phyloP scores from a whole-genome alignment of 2,113 vertebrate genomes.

The Eonycteris spelaea region DNA sequence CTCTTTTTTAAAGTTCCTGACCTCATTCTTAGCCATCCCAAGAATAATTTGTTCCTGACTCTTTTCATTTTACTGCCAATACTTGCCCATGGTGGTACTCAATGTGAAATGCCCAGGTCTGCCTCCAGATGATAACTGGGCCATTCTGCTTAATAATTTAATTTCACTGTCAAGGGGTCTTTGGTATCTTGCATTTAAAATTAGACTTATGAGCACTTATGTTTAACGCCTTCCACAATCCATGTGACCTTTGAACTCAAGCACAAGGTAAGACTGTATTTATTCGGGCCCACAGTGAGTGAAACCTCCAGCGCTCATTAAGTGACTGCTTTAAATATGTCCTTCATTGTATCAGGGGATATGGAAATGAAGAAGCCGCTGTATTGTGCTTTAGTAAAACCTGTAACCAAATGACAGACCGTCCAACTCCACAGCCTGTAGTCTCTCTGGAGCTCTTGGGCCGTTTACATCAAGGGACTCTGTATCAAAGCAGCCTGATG shows the following conservation, averaged over 20 bases:
- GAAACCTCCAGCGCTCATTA: not conserved
- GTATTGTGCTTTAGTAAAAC: not conserved
- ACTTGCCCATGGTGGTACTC: not conserved
- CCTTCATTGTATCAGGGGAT: not conserved
- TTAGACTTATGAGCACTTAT: not conserved
- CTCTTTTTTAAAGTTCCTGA: not conserved
- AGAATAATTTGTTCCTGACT: not conserved
- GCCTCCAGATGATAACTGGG: not conserved
- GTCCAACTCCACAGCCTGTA: not conserved
- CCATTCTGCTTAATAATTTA: not conserved
- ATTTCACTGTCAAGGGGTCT: not conserved
- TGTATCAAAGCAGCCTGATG: not conserved
- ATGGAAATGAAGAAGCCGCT: not conserved
- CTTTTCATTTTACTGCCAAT: not conserved
- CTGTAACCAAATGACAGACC: not conserved
- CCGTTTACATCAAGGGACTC: not conserved
- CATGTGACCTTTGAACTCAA: not conserved
- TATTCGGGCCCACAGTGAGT: not conserved
- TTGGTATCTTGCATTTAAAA: conserved; percentile 15
- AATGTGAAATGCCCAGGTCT: not conserved
- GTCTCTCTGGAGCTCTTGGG: not conserved
- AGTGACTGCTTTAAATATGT: not conserved
- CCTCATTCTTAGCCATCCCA: not conserved
- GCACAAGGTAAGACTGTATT: not conserved
- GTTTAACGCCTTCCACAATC: conserved; percentile 23